Base-by-base conservation (phyloP, 2,797 vertebrate species). In the Brotula barbata region DNA sequence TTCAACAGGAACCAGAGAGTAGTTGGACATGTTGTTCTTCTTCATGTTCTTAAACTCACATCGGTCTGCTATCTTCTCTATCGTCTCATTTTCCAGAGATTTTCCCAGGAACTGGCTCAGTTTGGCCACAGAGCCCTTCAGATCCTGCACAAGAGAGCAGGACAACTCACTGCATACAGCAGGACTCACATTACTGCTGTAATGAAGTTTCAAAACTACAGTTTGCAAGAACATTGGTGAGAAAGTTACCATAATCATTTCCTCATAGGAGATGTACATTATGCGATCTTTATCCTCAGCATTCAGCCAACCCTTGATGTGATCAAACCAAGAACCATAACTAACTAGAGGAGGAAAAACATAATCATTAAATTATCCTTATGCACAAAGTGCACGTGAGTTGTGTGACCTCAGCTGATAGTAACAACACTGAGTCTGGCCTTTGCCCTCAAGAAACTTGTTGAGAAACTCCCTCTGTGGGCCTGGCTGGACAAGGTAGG, bases 21-120 rank as follows among this genome's bases (percentile, higher is more conserved):
- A 91, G 81, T 92, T 92, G 9, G 92, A 92, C 90, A 91, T 91
- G 3, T 80, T 85, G 83, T 92, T 92, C 22, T 87, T 50, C 60
- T 91, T 92, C 91, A 92, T 92, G 83, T 89, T 92, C 68, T 85
- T 81, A 68, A 93, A 92, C 49, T 82, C 41, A 68, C 90, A 91
- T 5, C 74, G 70, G 1, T 89, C 75, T 0, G 85, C 75, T 31
- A 93, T 92, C 64, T 75, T 77, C 58, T 77, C 77, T 0, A 58
- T 71, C 48, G 74, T 73, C 2, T 88, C 87, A 2, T 58, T 3
- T 0, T 81, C 84, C 69, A 91, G 61, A 45, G 86, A 21, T 58
- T 85, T 90, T 25, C 61, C 84, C 66, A 92, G 22, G 67, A 91
- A 92, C 60, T 68, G 33, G 43, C 80, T 43, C 0, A 92, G 67